Conservation (phyloP, 2,888 invertebrate species). For the Drosophila algonquin region DNA sequence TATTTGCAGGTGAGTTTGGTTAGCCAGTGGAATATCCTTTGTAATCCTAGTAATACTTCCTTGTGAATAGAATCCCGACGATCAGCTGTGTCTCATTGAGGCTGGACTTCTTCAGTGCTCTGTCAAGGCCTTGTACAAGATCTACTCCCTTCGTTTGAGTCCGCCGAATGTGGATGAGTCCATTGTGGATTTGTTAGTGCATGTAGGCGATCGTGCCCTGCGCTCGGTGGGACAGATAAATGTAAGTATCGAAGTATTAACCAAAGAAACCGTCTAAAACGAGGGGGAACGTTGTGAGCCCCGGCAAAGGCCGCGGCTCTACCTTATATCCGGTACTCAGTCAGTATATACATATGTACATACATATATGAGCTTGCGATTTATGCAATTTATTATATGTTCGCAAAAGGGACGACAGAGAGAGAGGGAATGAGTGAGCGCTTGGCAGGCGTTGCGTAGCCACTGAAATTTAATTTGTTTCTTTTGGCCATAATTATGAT, state of each 20-base stretch:
- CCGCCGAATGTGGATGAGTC: conserved; percentile 73
- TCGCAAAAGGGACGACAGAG: too few species aligned
- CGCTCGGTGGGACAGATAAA: conserved; percentile 82
- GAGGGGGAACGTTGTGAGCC: too few species aligned
- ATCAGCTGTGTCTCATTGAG: conserved; percentile 77
- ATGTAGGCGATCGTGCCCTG: conserved; percentile 79
- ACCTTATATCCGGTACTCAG: too few species aligned
- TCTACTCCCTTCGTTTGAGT: conserved; percentile 68
- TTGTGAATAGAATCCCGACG: conserved; percentile 69
- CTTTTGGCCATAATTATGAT: too few species aligned
- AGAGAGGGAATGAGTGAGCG: too few species aligned
- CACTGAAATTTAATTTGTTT: too few species aligned
- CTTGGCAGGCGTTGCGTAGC: too few species aligned
- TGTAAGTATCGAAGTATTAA: conserved; percentile 57
- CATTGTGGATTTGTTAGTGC: conserved; percentile 74
- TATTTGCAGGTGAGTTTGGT: conserved; percentile 67
- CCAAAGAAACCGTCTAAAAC: background rate
- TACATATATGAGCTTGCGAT: too few species aligned
- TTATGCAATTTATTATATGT: too few species aligned
- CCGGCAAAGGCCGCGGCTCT: too few species aligned
- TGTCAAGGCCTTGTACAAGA: conserved; percentile 80
- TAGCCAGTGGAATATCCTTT: too few species aligned
- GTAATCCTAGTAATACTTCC: accelerated
- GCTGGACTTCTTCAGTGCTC: conserved; percentile 81
- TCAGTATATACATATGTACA: too few species aligned